phyloP scores from a whole-genome alignment of 2,797 vertebrate genomes.

The Salmo trutta region DNA sequence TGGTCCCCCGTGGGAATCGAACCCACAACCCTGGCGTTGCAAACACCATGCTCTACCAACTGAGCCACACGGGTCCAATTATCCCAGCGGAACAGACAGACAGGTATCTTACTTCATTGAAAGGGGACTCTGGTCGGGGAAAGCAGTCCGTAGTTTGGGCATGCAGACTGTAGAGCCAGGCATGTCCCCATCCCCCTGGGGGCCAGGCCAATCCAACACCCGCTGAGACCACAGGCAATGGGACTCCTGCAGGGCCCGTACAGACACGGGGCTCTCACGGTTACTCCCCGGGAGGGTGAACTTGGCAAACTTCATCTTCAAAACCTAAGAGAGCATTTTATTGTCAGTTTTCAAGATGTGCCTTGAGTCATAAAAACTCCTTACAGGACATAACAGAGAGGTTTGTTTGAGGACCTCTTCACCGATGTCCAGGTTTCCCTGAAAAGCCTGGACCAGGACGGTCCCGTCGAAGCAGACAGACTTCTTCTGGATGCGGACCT shows the following conservation, averaged over 20 bases:
- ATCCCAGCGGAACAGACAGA: no score
- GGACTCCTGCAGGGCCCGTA: constrained; percentile 47
- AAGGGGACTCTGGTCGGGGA: constrained; percentile 42
- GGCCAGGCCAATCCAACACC: constrained; percentile 19
- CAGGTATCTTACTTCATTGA: constrained; percentile 43
- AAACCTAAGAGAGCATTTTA: no score
- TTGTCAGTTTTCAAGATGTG: no score
- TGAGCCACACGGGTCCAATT: no score
- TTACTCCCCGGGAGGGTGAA: constrained; percentile 41
- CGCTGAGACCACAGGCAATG: constrained; percentile 47
- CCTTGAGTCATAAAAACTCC: no score
- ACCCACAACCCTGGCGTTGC: no score
- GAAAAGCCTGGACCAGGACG: constrained; percentile 71
- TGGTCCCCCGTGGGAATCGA: no score
- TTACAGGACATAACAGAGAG: no score
- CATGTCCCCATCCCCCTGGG: constrained; percentile 27
- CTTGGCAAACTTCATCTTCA: constrained; percentile 77
- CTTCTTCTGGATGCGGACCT: constrained; percentile 73
- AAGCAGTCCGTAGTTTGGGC: constrained; percentile 41
- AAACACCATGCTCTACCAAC: no score
- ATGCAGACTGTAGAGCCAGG: constrained; percentile 8
- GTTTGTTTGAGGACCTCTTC: constrained; percentile 66
- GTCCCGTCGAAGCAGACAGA: constrained; percentile 72
- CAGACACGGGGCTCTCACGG: constrained; percentile 37
- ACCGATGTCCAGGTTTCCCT: constrained; percentile 71